phyloP scores from a whole-genome alignment of 1,140 invertebrate species.

The roundworm (Caenorhabditis elegans) region DNA sequence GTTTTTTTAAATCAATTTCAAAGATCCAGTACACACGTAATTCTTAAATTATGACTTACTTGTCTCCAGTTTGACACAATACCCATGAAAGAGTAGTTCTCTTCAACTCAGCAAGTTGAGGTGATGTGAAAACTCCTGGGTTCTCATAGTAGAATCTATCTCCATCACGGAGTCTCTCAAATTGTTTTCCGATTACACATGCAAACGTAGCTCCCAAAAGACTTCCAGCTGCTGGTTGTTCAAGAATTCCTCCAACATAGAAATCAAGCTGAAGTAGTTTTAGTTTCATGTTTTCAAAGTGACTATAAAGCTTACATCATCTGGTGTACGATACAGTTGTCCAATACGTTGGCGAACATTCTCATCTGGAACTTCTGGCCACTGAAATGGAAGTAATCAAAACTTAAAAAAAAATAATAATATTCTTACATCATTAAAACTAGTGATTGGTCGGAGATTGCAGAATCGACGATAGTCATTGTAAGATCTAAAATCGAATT shows the following conservation, averaged over 20 bases:
- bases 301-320: conserved; percentile 70
- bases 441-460: conserved; percentile 73
- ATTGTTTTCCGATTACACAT: conserved; percentile 90
- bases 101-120: conserved; percentile 75
- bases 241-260: conserved; percentile 79
- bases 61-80: conserved; percentile 79
- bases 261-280: conserved; percentile 73
- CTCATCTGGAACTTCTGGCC: conserved; percentile 43
- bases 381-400: not conserved
- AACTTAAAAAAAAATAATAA: not conserved
- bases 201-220: conserved; percentile 90
- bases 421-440: conserved; percentile 36
- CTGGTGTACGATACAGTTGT: conserved; percentile 67
- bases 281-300: not conserved
- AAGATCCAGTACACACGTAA: too few species aligned
- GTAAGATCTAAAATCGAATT: conserved; percentile 77
- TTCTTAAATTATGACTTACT: conserved; percentile 57
- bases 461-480: conserved; percentile 80
- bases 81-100: conserved; percentile 75
- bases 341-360: conserved; percentile 31
- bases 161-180: conserved; percentile 76
- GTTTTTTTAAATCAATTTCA: not conserved
- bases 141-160: conserved; percentile 89
- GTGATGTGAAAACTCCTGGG: conserved; percentile 78
- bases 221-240: conserved; percentile 76